A percentile compares a stretch with the other conserved stretches of the same genome.
These are phyloP conservation scores for Oceanodroma tethys DNA, from an alignment of 2,113 vertebrate genomes.

Conservation along the genomic window DNA sequence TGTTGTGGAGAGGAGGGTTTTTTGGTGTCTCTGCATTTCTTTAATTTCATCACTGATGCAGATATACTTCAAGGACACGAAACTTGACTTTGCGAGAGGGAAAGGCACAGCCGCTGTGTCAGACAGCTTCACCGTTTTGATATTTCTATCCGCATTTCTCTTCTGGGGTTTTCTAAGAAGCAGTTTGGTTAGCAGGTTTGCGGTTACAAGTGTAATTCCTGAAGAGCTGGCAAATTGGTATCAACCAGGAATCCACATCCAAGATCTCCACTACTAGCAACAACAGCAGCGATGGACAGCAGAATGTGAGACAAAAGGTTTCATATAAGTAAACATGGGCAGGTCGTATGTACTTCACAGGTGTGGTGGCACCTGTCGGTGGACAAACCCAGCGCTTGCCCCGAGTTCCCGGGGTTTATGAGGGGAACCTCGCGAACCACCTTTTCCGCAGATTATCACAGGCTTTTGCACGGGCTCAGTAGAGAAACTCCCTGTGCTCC, in stretches of 20 bases:
- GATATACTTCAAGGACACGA: neutral
- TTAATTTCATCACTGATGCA: neutral
- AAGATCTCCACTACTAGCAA: neutral
- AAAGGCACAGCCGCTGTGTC: neutral
- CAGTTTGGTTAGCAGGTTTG: neutral
- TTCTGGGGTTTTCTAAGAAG: neutral
- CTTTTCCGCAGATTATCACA: neutral
- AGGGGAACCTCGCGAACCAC: accelerated
- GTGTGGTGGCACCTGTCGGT: no score
- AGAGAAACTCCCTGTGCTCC: neutral
- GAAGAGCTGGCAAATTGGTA: neutral
- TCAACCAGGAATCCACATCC: neutral
- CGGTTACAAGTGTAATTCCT: neutral
- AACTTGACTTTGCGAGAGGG: neutral
- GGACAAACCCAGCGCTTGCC: neutral
- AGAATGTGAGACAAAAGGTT: neutral
- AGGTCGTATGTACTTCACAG: neutral
- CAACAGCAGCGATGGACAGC: neutral
- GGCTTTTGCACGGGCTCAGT: neutral
- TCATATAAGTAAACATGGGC: neutral
- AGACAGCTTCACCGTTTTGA: neutral
- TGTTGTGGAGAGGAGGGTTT: neutral
- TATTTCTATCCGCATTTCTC: neutral
- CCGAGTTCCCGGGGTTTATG: neutral
- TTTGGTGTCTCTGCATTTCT: neutral